phyloP scores from a whole-genome alignment of 2,113 vertebrate species.

The Prietella phreatophila region DNA sequence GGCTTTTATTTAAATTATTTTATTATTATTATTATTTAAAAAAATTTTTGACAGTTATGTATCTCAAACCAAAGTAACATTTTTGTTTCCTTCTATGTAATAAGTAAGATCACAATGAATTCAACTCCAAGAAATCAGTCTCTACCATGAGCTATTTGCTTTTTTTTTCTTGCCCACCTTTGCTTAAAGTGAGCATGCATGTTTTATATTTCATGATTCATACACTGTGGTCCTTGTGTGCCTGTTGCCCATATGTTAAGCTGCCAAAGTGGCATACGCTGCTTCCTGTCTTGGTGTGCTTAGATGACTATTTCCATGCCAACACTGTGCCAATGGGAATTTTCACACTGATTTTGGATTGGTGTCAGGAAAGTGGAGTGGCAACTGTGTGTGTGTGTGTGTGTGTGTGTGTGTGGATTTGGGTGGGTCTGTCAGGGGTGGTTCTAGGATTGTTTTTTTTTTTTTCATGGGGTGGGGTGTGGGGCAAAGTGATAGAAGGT shows the following conservation, averaged over 20 bases:
- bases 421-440: neutral
- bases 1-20: neutral
- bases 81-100: neutral
- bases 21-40: neutral
- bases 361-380: slow-evolving; percentile 7
- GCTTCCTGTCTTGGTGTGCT: slow-evolving; percentile 36
- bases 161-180: neutral
- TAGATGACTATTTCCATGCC: slow-evolving; percentile 31
- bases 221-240: slow-evolving; percentile 28
- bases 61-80: neutral
- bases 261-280: slow-evolving; percentile 33
- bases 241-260: slow-evolving; percentile 38
- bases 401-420: neutral
- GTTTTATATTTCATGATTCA: slow-evolving; percentile 32
- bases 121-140: neutral
- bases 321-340: slow-evolving; percentile 23
- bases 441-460: neutral
- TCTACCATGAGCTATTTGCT: neutral
- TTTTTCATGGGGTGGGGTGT: neutral
- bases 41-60: neutral
- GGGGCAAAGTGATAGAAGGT: neutral
- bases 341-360: slow-evolving; percentile 29
- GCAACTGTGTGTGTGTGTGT: neutral
- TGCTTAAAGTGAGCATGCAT: slow-evolving; percentile 19
- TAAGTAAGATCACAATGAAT: neutral